phyloP scores from a whole-genome alignment of 2,113 vertebrate genomes.

The Lampris incognitus region DNA sequence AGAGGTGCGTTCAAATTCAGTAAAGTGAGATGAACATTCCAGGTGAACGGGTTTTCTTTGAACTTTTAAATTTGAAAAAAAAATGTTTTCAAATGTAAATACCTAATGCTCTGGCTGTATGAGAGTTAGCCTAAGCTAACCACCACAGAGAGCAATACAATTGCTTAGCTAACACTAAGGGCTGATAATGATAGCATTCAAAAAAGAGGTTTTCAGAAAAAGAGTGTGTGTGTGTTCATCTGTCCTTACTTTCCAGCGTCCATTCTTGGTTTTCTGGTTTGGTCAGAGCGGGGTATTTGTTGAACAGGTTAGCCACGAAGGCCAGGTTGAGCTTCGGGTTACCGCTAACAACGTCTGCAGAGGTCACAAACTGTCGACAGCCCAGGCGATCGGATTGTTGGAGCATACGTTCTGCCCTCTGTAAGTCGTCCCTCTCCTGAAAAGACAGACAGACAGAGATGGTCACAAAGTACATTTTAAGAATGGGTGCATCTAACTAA shows the following conservation, averaged over 20 bases:
- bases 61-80: no score
- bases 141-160: no score
- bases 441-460: background rate
- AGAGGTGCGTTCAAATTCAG: no score
- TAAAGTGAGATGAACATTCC: no score
- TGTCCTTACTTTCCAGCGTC: slow-evolving; percentile 87
- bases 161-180: no score
- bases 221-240: background rate
- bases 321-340: slow-evolving; percentile 97
- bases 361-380: slow-evolving; percentile 95
- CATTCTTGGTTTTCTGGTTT: slow-evolving; percentile 94
- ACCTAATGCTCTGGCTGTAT: no score
- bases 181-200: no score
- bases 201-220: no score
- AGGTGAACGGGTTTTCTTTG: no score
- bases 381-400: slow-evolving; percentile 90
- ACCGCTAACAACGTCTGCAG: slow-evolving; percentile 90
- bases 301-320: slow-evolving; percentile 97
- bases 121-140: no score
- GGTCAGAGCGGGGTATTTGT: slow-evolving; percentile 94
- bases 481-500: background rate
- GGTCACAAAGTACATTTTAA: no score
- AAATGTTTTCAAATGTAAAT: no score
- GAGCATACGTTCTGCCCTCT: slow-evolving; percentile 92
- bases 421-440: slow-evolving; percentile 90